phyloP scores from a whole-genome alignment of 1,140 invertebrate species.

The Protaetia brevitarsis region DNA sequence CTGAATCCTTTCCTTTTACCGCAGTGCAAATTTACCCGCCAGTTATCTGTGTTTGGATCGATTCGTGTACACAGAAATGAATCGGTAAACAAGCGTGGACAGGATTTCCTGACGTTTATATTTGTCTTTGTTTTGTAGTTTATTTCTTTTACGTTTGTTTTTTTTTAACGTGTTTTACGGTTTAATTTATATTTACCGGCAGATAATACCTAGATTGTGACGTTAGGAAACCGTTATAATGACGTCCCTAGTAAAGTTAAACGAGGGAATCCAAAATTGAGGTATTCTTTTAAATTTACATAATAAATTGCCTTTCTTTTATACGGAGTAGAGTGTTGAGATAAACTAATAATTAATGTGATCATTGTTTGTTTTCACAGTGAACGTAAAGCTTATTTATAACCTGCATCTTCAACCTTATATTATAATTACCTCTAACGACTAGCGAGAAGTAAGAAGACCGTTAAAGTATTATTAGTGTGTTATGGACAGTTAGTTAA shows the following conservation, averaged over 20 bases:
- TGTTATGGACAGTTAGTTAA: no score
- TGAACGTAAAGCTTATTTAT: not conserved
- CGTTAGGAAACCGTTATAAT: not conserved
- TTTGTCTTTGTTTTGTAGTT: constrained; percentile 9
- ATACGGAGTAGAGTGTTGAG: not conserved
- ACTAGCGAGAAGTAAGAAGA: no score
- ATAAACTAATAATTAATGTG: not conserved
- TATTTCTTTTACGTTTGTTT: constrained; percentile 3
- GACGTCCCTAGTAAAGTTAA: not conserved
- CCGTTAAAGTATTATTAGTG: no score
- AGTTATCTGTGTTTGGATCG: constrained; percentile 11
- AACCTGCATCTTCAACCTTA: not conserved
- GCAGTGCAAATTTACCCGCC: constrained; percentile 1
- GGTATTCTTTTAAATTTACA: not conserved
- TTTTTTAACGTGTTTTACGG: constrained; percentile 11
- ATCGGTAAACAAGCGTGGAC: constrained; percentile 17
- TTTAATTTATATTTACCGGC: constrained; percentile 9
- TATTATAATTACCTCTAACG: no score
- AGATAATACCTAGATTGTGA: not conserved
- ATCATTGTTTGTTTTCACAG: not conserved
- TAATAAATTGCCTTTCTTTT: not conserved
- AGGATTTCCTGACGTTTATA: constrained; percentile 13
- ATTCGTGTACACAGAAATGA: constrained; percentile 2
- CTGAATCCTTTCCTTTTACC: constrained; percentile 4
- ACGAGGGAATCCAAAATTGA: not conserved